phyloP scores from a whole-genome alignment of 2,888 invertebrate genomes.

The Melanostoma scalare region DNA sequence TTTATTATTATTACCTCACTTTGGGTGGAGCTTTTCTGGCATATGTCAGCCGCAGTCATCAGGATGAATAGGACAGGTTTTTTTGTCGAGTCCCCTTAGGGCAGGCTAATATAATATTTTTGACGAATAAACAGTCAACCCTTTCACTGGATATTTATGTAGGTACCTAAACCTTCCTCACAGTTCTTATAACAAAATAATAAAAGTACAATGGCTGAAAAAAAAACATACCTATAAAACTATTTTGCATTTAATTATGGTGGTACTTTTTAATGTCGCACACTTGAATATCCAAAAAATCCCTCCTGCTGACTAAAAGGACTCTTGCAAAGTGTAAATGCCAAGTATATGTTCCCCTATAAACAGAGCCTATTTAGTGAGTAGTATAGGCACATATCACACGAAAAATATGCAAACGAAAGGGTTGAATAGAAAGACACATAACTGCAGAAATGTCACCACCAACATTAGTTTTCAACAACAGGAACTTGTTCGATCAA shows the following conservation, averaged over 20 bases:
- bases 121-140: slow-evolving; percentile 42
- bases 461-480: slow-evolving; percentile 41
- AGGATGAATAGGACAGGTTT: slow-evolving; percentile 61
- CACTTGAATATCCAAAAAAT: slow-evolving; percentile 27
- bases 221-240: slow-evolving; percentile 38
- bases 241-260: slow-evolving; percentile 72
- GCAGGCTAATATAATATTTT: slow-evolving; percentile 4
- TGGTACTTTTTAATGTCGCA: slow-evolving; percentile 51
- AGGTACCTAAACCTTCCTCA: slow-evolving; percentile 31
- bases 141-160: slow-evolving; percentile 9
- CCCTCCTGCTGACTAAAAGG: slow-evolving; percentile 61
- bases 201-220: neutral
- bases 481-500: slow-evolving; percentile 70
- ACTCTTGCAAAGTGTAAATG: slow-evolving; percentile 35
- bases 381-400: neutral
- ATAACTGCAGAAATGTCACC: slow-evolving; percentile 38
- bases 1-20: slow-evolving; percentile 20
- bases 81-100: slow-evolving; percentile 11
- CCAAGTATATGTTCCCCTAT: slow-evolving; percentile 11
- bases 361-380: neutral
- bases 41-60: slow-evolving; percentile 67
- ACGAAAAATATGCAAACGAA: slow-evolving; percentile 11
- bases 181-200: slow-evolving; percentile 58
- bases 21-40: slow-evolving; percentile 67
- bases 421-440: slow-evolving; percentile 42